Percentiles rank a stretch among this genome's conserved stretches.
Conservation (phyloP, 1,140 invertebrate species). For the Bathynomus jamesi region DNA sequence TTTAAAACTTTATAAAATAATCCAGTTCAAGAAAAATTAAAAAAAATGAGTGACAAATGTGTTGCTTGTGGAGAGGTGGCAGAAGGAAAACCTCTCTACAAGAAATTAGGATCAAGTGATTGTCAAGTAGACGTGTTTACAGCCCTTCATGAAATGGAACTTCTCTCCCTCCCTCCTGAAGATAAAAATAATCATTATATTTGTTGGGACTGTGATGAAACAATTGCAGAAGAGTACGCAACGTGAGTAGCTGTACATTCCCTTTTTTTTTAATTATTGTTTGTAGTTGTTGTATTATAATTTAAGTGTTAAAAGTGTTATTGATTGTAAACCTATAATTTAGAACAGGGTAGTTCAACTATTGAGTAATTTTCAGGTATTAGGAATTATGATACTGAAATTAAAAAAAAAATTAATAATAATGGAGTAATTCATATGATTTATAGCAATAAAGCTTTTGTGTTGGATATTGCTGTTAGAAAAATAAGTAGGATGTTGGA, state of each 20-base stretch:
- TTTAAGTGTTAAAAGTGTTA: no score
- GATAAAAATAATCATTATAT: conserved; percentile 11
- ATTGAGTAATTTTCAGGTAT: no score
- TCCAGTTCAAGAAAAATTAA: no score
- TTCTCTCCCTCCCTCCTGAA: neutral
- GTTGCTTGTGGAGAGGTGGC: conserved; percentile 13
- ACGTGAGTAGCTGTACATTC: neutral
- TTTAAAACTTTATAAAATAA: no score
- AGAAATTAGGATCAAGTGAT: conserved; percentile 14
- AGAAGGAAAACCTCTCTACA: conserved; percentile 18
- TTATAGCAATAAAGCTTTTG: no score
- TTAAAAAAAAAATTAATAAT: no score
- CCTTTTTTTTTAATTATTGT: neutral
- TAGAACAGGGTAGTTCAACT: no score
- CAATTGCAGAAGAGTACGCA: conserved; percentile 12
- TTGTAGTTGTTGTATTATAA: neutral
- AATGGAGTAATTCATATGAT: no score
- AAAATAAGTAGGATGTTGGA: no score
- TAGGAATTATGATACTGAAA: no score
- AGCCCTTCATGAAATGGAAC: conserved; percentile 12
- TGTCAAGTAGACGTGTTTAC: conserved; percentile 13
- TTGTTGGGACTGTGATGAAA: conserved; percentile 22
- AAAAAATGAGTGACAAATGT: conserved; percentile 17
- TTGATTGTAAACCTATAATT: no score
- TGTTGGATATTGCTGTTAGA: no score